Evolutionary conservation across 2,888 invertebrate species (phyloP), one percentile per base, ranked within the genome.

Genomic region (Ryuthela nishihirai): DNA sequence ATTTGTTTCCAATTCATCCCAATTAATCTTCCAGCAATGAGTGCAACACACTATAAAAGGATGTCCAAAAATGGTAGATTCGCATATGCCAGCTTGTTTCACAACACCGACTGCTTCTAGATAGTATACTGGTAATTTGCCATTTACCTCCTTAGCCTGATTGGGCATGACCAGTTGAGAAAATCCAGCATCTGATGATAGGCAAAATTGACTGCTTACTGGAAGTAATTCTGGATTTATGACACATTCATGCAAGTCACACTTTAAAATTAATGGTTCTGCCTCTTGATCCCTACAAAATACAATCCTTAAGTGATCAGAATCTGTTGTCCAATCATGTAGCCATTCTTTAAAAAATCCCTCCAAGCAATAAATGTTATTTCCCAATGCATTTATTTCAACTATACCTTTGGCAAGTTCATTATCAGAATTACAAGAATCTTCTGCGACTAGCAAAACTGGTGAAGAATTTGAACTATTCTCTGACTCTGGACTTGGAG

Each of bases 21-120:
- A 61, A 3, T 61, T 54, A 29, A 61, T 32, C 39, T 61, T 61
- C 61, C 54, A 61, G 34, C 61, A 54, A 7, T 46, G 50, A 4
- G 61, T 61, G 1, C 21, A 34, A 58, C 56, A 15, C 18, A 42
- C 40, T 10, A 47, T 42, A 23, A 43, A 32, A 15, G 54, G 46
- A 18, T 41, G 38, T 7, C 54, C 61, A 18, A 61, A 61, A 1
- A 61, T 26, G 29, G 55, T 9, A 7, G 61, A 61, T 15, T 61
- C 61, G 23, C 61, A 61, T 24, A 61, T 9, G 4, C 61, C 61
- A 6, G 54, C 53, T 26, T 32, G 50, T 17, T 20, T 25, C 2
- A 61, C 26, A 2, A 54, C n/a, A 17, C 41, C 36, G 4, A 54
- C 34, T 1, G 40, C 36, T 32, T 52, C 39, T 29, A 61, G 7